Evolutionary conservation across 2,797 vertebrate species (phyloP).

Genomic region (Carduelis carduelis): DNA sequence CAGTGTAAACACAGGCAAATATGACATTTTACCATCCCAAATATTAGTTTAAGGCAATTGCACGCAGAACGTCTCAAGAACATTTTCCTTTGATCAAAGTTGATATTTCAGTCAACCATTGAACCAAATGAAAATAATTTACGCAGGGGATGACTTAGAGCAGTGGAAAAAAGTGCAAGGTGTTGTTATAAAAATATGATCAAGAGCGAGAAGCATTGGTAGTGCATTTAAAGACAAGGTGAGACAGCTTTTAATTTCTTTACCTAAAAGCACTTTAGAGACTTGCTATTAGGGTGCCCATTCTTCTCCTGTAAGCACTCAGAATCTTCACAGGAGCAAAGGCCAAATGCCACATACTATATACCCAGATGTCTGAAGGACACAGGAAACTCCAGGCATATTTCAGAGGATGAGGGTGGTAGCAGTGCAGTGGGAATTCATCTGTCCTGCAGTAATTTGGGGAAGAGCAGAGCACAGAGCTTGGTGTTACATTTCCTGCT

Average conservation of each 20-base stretch:
- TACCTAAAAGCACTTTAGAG: background rate
- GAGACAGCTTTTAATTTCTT: background rate
- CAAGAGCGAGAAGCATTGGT: background rate
- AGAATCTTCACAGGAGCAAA: background rate
- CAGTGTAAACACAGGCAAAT: background rate
- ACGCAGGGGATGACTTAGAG: background rate
- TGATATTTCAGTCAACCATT: background rate
- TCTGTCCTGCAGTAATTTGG: background rate
- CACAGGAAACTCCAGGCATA: background rate
- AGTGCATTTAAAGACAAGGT: background rate
- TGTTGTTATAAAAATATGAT: background rate
- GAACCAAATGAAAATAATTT: background rate
- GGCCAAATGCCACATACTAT: background rate
- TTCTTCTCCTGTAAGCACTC: background rate
- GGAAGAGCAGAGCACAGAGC: accelerated
- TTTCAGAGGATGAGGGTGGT: background rate
- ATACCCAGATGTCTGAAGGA: background rate
- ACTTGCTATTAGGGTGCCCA: background rate
- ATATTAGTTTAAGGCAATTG: background rate
- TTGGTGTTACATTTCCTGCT: background rate
- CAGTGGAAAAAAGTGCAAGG: background rate
- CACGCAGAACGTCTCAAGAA: background rate
- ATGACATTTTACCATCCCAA: background rate
- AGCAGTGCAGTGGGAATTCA: background rate
- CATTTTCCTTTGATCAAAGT: background rate